Evolutionary conservation across 2,888 invertebrate species (phyloP).

Genomic region (Apomyelois bistriatella): DNA sequence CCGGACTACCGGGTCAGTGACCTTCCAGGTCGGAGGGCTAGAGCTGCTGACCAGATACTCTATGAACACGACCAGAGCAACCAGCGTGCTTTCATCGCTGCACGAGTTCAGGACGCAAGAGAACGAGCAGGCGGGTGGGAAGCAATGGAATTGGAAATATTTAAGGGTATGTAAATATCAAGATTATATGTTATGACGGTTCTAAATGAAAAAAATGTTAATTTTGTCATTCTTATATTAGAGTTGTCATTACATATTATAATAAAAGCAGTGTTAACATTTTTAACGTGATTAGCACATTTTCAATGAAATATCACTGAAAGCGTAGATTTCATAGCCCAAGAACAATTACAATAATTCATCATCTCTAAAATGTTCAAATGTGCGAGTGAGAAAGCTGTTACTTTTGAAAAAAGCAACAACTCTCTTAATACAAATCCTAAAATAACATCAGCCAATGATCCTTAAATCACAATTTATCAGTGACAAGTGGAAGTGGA

Average conservation of each 20-base stretch:
- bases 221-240: no score
- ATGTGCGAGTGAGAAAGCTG: no score
- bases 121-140: conserved; percentile 73
- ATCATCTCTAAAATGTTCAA: no score
- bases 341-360: no score
- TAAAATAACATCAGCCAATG: not conserved
- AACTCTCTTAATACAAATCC: not conserved
- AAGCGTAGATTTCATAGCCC: no score
- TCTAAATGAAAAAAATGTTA: no score
- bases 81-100: conserved; percentile 76
- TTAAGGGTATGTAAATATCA: conserved; percentile 69
- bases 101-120: conserved; percentile 76
- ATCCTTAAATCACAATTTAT: not conserved
- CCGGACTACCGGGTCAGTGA: conserved; percentile 67
- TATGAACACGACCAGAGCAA: conserved; percentile 67
- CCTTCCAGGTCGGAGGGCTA: conserved; percentile 66
- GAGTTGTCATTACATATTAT: no score
- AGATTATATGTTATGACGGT: no score
- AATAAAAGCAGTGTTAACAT: no score
- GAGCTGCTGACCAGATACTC: conserved; percentile 69
- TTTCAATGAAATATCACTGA: no score
- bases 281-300: no score
- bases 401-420: no score
- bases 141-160: conserved; percentile 84
- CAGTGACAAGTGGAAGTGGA: not conserved